phyloP scores from a whole-genome alignment of 2,113 vertebrate species.

The Bos taurus region DNA sequence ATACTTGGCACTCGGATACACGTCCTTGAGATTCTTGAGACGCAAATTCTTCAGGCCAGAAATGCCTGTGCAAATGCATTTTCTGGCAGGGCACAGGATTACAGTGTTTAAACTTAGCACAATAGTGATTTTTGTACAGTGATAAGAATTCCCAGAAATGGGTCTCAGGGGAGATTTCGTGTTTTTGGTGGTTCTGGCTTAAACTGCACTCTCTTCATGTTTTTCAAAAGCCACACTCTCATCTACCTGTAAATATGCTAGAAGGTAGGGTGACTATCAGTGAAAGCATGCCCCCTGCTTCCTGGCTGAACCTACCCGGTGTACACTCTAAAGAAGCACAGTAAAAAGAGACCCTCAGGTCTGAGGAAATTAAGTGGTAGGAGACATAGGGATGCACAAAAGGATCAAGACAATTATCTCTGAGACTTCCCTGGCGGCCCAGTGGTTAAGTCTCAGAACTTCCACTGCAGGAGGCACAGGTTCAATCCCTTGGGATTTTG shows the following conservation, averaged over 20 bases:
- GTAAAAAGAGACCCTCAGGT: not conserved
- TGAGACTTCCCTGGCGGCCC: not conserved
- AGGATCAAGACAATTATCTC: not conserved
- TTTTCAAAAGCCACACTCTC: not conserved
- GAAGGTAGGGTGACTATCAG: not conserved
- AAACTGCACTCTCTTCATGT: not conserved
- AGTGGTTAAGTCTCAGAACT: not conserved
- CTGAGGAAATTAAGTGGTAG: not conserved
- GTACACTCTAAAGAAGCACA: not conserved
- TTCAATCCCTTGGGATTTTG: not conserved
- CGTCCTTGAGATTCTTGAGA: not conserved
- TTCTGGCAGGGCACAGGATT: not conserved
- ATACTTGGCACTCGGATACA: not conserved
- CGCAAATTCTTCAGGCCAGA: not conserved
- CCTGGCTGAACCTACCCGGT: not conserved
- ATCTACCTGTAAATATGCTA: not conserved
- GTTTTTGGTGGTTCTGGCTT: not conserved
- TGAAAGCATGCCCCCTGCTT: not conserved
- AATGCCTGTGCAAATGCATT: not conserved
- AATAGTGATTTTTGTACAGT: not conserved
- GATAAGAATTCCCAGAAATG: conserved; percentile 8
- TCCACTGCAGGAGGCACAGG: not conserved
- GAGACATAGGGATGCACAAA: not conserved
- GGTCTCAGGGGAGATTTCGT: not conserved
- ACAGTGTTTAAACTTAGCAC: not conserved